These are phyloP conservation scores for Greenwoodochromis staneri DNA, from an alignment of 2,113 vertebrate genomes.

Conservation along the genomic window DNA sequence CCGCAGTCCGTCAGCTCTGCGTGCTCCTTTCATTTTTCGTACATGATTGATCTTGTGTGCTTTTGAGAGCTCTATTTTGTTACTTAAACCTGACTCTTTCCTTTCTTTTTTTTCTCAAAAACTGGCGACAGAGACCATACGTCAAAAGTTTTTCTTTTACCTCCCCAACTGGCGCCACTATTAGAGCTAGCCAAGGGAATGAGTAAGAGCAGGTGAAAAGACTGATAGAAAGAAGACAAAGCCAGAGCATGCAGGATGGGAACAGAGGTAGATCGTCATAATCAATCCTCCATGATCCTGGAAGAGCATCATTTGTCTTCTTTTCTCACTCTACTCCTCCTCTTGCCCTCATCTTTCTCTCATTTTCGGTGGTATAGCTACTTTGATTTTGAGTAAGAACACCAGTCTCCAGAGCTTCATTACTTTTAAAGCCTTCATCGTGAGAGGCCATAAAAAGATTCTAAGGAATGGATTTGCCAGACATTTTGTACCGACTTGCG, in stretches of 20 bases:
- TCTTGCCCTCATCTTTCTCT: conserved; percentile 40
- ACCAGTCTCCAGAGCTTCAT: conserved; percentile 57
- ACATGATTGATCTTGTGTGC: not conserved
- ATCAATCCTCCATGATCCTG: conserved; percentile 62
- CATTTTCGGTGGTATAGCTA: conserved; percentile 30
- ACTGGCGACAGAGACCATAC: not conserved
- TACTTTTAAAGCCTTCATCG: conserved; percentile 56
- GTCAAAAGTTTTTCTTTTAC: conserved; percentile 48
- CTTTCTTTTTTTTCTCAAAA: not conserved
- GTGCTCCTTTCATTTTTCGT: not conserved
- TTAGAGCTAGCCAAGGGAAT: not conserved
- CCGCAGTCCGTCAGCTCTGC: not conserved
- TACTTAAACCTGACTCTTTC: not conserved
- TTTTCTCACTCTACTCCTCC: conserved; percentile 33
- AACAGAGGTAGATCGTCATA: conserved; percentile 41
- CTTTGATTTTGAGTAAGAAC: conserved; percentile 49
- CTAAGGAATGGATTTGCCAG: conserved; percentile 57
- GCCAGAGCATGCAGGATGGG: not conserved
- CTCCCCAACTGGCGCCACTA: not conserved
- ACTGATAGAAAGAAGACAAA: conserved; percentile 10
- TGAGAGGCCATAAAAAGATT: conserved; percentile 62
- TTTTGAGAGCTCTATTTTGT: not conserved
- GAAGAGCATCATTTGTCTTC: conserved; percentile 64
- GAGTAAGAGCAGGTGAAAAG: not conserved
- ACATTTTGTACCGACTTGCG: conserved; percentile 5